A percentile compares a stretch with the other conserved stretches of the same genome.
Conservation (phyloP, 2,888 invertebrate genomes). For the Melinaea menophilus region DNA sequence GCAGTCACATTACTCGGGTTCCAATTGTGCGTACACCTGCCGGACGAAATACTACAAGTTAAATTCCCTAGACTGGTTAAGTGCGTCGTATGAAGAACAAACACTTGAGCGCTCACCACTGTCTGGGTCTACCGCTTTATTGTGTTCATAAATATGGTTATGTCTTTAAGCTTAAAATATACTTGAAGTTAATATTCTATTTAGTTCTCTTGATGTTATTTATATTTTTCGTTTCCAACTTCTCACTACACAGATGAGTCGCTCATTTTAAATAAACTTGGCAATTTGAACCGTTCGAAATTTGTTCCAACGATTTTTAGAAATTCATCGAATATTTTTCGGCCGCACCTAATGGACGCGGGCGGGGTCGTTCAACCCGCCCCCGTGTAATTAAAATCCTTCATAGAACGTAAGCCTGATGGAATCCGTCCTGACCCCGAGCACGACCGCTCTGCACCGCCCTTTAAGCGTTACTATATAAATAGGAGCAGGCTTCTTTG, state of each 20-base stretch:
- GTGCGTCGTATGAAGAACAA: constrained; percentile 34
- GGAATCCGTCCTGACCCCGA: constrained; percentile 71
- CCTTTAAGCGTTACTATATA: constrained; percentile 69
- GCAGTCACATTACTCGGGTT: constrained; percentile 17
- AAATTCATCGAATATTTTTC: constrained; percentile 53
- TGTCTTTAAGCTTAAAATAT: not conserved
- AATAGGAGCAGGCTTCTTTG: constrained; percentile 53
- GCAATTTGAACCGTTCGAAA: too few relatives aligned
- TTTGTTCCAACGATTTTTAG: too few relatives aligned
- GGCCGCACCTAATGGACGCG: constrained; percentile 41
- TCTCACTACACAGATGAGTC: too few relatives aligned
- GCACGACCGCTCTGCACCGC: constrained; percentile 64
- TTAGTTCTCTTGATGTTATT: too few relatives aligned
- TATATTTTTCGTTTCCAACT: too few relatives aligned
- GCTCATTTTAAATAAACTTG: too few relatives aligned
- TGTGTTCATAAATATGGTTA: not conserved
- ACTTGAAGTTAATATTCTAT: not conserved
- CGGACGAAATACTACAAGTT: constrained; percentile 30
- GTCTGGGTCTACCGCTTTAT: constrained; percentile 25
- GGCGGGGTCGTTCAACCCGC: constrained; percentile 62
- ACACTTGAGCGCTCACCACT: constrained; percentile 36
- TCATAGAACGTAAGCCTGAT: constrained; percentile 73
- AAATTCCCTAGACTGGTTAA: constrained; percentile 32
- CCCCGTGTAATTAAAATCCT: constrained; percentile 75
- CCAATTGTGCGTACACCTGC: constrained; percentile 34